phyloP scores from a whole-genome alignment of 2,888 invertebrate species.

The Mythimna ferrago region DNA sequence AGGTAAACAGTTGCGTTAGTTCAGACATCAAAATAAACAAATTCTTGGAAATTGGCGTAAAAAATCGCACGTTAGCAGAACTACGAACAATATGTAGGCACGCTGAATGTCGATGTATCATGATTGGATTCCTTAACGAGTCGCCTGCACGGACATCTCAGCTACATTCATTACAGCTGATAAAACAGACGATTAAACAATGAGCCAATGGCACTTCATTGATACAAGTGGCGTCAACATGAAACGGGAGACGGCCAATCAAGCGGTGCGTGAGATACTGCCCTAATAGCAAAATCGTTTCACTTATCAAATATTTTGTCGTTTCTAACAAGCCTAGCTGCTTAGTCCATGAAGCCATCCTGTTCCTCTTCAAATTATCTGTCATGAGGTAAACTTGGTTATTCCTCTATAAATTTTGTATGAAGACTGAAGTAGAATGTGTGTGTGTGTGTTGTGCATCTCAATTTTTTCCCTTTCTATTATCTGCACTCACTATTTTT shows the following conservation, averaged over 20 bases:
- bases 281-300: slow-evolving; percentile 64
- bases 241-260: slow-evolving; percentile 85
- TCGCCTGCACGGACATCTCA: slow-evolving; percentile 57
- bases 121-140: slow-evolving; percentile 69
- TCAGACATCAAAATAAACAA: slow-evolving; percentile 42
- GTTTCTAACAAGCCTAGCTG: slow-evolving; percentile 43
- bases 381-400: slow-evolving; percentile 40
- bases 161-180: slow-evolving; percentile 83
- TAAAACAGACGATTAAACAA: slow-evolving; percentile 88
- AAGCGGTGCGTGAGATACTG: slow-evolving; percentile 64
- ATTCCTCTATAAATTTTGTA: slow-evolving; percentile 17
- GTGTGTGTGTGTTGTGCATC: not conserved
- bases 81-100: slow-evolving; percentile 39
- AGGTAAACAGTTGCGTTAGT: slow-evolving; percentile 36
- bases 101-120: slow-evolving; percentile 53
- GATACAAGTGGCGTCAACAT: slow-evolving; percentile 86
- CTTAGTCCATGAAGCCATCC: slow-evolving; percentile 49
- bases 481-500: slow-evolving; percentile 4
- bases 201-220: slow-evolving; percentile 87
- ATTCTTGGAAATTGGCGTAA: slow-evolving; percentile 48
- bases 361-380: slow-evolving; percentile 51
- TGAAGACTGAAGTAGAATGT: not conserved
- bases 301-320: slow-evolving; percentile 56
- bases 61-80: slow-evolving; percentile 33
- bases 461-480: slow-evolving; percentile 15